Base-by-base conservation (phyloP, 2,113 vertebrate genomes). In the Antechinus flavipes region DNA sequence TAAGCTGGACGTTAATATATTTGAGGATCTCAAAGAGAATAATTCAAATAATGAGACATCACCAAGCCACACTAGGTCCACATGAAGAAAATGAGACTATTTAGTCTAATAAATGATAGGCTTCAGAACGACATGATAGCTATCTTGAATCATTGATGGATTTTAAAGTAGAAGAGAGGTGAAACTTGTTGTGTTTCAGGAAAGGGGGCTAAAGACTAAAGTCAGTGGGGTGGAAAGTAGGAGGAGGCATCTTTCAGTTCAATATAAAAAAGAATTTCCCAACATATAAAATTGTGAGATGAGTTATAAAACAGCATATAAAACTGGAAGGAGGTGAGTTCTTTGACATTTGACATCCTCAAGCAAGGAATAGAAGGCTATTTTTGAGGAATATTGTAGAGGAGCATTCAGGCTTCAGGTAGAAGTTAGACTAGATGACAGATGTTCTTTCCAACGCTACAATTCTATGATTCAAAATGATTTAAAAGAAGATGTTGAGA, bases 401-500 rank as follows among this genome's bases (percentile, higher is more conserved):
- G 68, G 2, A 3, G n/a, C 35, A 42, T 84, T 84, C 19, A 42
- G 35, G n/a, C 68, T 84, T 84, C 19, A 76, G 68, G n/a, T 84
- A 2, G n/a, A 84, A 84, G n/a, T 84, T 84, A 42, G 16, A 23
- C 19, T 42, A 22, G 16, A 84, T 22, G n/a, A 42, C 6, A 8
- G 35, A 84, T n/a, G n/a, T 84, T 7, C 19, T 42, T 84, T 42
- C n/a, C n/a, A 84, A 84, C 16, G 42, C 68, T 42, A 42, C 8
- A 42, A 84, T 84, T 42, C 68, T 42, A 8, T 42, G 16, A 84
- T n/a, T 84, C 68, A 76, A 76, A n/a, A n/a, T 76, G 22, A 68
- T 92, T 90, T 89, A 94, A 96, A 93, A 76, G 30, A 95, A 94
- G 30, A 92, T 23, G 16, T 10, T 93, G 47, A 93, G 58, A 95